Evolutionary conservation across 2,888 invertebrate species (phyloP).

Genomic region (Cantharis nigra): DNA sequence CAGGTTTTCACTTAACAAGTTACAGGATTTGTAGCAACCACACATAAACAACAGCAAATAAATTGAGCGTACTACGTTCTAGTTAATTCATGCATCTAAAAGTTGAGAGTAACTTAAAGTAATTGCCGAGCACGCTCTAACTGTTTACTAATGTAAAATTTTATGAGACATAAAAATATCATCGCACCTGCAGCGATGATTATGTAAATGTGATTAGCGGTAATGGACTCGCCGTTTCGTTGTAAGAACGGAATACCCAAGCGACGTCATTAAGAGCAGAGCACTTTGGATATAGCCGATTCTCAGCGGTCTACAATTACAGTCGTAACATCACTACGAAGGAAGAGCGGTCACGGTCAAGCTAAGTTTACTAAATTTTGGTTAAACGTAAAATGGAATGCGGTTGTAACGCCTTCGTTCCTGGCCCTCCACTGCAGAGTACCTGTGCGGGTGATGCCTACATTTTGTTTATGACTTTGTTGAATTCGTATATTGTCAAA

Average conservation of each 20-base stretch:
- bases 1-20: background rate
- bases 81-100: background rate
- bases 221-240: background rate
- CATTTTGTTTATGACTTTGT: constrained; percentile 67
- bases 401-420: constrained; percentile 60
- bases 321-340: constrained; percentile 10
- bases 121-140: background rate
- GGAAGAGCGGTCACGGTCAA: constrained; percentile 14
- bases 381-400: constrained; percentile 54
- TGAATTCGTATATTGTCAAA: constrained; percentile 66
- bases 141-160: constrained; percentile 7
- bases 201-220: constrained; percentile 11
- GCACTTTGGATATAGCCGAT: constrained; percentile 13
- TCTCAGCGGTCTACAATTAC: constrained; percentile 5
- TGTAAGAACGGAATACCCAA: constrained; percentile 23
- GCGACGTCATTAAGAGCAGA: constrained; percentile 16
- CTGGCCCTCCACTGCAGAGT: constrained; percentile 63
- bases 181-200: constrained; percentile 7
- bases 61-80: background rate
- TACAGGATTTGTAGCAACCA: background rate
- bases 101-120: constrained; percentile 6
- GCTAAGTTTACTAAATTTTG: background rate
- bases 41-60: background rate
- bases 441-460: constrained; percentile 65
- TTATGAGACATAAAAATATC: constrained; percentile 13